Percentiles rank a stretch among this genome's conserved stretches.
Evolutionary conservation across 2,888 invertebrate genomes (phyloP).

Genomic region (Drosophila paramelanica): DNA sequence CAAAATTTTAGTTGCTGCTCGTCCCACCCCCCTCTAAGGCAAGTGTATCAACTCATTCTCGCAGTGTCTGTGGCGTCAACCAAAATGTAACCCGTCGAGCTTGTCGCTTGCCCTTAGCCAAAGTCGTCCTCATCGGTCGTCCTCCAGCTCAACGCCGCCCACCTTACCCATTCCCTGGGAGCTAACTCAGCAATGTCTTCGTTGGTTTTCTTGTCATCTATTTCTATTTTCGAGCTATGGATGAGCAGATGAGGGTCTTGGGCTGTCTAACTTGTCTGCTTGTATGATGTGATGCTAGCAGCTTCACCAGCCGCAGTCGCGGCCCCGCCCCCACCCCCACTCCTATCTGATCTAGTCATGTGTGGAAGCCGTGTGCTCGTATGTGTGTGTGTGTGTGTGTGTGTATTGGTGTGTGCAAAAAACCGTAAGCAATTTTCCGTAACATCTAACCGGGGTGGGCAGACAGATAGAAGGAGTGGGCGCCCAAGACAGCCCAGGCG

Average conservation of each 20-base stretch:
- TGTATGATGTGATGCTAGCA: slow-evolving; percentile 72
- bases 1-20: background rate
- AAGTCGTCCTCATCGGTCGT: slow-evolving; percentile 63
- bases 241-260: slow-evolving; percentile 78
- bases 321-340: slow-evolving; percentile 15
- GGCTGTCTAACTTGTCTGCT: slow-evolving; percentile 79
- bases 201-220: slow-evolving; percentile 80
- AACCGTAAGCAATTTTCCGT: slow-evolving; percentile 81
- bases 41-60: slow-evolving; percentile 25
- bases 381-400: slow-evolving; percentile 36
- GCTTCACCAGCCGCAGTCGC: slow-evolving; percentile 5
- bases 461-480: slow-evolving; percentile 14
- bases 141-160: slow-evolving; percentile 2
- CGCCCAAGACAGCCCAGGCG: slow-evolving; percentile 56
- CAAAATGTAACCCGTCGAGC: slow-evolving; percentile 65
- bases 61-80: slow-evolving; percentile 45
- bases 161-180: slow-evolving; percentile 26
- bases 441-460: slow-evolving; percentile 72
- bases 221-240: slow-evolving; percentile 77
- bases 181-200: slow-evolving; percentile 60
- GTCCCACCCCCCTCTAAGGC: background rate
- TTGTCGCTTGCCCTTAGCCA: slow-evolving; percentile 77
- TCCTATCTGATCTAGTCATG: slow-evolving; percentile 57
- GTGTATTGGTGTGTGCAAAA: slow-evolving; percentile 67
- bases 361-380: slow-evolving; percentile 56